Percentiles rank a stretch among this genome's conserved stretches.
These are phyloP conservation scores for Rotaria socialis DNA, from an alignment of 2,888 invertebrate species.

Conservation along the genomic window DNA sequence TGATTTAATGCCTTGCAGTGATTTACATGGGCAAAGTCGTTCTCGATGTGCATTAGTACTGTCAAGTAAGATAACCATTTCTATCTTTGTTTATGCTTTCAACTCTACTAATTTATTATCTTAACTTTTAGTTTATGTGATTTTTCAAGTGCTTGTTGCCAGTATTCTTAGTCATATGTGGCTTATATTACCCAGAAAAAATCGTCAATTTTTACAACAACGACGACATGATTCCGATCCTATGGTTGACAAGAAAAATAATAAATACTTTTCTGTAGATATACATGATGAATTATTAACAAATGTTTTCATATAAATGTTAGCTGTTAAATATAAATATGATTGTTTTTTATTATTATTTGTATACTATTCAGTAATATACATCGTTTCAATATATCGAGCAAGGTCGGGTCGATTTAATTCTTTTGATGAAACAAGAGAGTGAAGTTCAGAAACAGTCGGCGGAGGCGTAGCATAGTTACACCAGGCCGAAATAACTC, in stretches of 20 bases:
- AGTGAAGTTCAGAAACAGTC: neutral
- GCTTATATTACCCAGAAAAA: neutral
- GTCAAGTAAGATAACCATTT: neutral
- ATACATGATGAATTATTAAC: neutral
- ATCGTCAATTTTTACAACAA: neutral
- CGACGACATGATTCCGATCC: slow-evolving; percentile 9
- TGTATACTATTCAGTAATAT: neutral
- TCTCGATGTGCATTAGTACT: neutral
- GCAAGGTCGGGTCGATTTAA: slow-evolving; percentile 24
- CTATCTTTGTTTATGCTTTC: neutral
- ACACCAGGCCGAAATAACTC: neutral
- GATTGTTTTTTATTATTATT: neutral
- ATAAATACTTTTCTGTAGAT: neutral
- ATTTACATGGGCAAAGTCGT: neutral
- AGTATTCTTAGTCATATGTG: slow-evolving; percentile 2
- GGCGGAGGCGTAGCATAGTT: neutral
- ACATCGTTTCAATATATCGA: slow-evolving; percentile 26
- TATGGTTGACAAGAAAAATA: neutral
- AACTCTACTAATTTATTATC: neutral
- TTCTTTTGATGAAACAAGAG: slow-evolving; percentile 5
- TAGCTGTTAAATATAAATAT: neutral
- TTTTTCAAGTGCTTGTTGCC: neutral
- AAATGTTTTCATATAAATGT: neutral
- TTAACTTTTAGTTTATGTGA: neutral
- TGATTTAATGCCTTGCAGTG: neutral